Conservation (phyloP, 1,140 invertebrate species). For the Samia ricini region DNA sequence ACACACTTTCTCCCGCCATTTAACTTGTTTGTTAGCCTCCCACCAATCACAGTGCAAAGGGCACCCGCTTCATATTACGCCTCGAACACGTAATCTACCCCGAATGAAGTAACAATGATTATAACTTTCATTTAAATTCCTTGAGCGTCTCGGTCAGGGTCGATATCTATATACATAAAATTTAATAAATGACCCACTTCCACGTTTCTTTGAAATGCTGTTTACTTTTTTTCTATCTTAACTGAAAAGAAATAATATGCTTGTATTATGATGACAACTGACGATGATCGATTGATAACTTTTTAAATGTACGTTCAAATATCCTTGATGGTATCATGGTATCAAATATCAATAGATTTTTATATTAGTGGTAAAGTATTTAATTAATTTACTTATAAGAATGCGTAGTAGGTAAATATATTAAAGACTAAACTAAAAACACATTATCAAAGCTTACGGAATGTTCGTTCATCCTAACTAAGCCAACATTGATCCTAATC, state of each 20-base stretch:
- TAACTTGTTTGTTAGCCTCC: slow-evolving; percentile 33
- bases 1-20: slow-evolving; percentile 47
- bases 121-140: not conserved
- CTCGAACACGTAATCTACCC: not conserved
- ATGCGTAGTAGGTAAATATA: too few relatives aligned
- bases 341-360: not conserved
- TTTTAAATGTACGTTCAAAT: not conserved
- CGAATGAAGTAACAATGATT: not conserved
- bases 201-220: not conserved
- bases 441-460: too few relatives aligned
- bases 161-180: not conserved
- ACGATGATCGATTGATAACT: not conserved
- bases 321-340: not conserved
- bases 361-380: too few relatives aligned
- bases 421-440: too few relatives aligned
- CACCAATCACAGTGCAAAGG: slow-evolving; percentile 24
- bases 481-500: too few relatives aligned
- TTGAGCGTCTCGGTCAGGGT: not conserved
- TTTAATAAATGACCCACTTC: not conserved
- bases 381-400: too few relatives aligned
- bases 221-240: not conserved
- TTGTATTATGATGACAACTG: not conserved
- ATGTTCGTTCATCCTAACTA: too few relatives aligned
- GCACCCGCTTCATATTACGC: slow-evolving; percentile 20
- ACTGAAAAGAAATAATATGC: not conserved